Conservation (phyloP, 2,888 invertebrate species). For the Deilephila elpenor region DNA sequence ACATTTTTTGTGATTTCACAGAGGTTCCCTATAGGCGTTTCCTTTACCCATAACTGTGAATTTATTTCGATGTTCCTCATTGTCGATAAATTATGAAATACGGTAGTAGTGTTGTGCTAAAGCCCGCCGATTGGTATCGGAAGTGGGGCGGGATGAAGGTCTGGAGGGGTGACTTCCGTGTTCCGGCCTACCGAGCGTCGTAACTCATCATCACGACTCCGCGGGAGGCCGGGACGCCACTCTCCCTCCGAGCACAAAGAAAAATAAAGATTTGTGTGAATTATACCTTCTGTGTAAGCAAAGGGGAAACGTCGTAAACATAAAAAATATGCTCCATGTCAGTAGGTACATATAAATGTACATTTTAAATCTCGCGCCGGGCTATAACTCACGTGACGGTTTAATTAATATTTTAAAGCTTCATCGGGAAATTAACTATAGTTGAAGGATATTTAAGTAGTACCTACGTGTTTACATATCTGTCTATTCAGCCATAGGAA, state of each 20-base stretch:
- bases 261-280: conserved; percentile 80
- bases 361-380: conserved; percentile 9
- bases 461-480: not conserved
- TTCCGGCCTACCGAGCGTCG: conserved; percentile 62
- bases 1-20: not conserved
- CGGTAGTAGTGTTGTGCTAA: conserved; percentile 57
- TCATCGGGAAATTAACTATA: too few relatives aligned
- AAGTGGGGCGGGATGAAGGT: conserved; percentile 71
- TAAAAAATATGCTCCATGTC: conserved; percentile 29
- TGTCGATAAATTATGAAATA: conserved; percentile 76
- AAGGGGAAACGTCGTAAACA: conserved; percentile 58
- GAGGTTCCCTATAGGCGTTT: not conserved
- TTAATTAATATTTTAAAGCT: conserved; percentile 10
- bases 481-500: too few relatives aligned
- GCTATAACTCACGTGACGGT: not conserved
- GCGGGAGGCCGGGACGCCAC: conserved; percentile 59
- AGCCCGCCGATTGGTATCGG: conserved; percentile 79
- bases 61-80: conserved; percentile 38
- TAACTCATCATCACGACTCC: conserved; percentile 82
- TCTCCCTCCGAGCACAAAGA: conserved; percentile 72
- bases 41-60: conserved; percentile 11
- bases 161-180: conserved; percentile 77
- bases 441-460: too few relatives aligned
- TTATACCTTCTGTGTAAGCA: conserved; percentile 69
- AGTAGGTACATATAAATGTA: conserved; percentile 24